These are phyloP conservation scores for Narcine bancroftii DNA, from an alignment of 2,113 vertebrate species.

Conservation along the genomic window DNA sequence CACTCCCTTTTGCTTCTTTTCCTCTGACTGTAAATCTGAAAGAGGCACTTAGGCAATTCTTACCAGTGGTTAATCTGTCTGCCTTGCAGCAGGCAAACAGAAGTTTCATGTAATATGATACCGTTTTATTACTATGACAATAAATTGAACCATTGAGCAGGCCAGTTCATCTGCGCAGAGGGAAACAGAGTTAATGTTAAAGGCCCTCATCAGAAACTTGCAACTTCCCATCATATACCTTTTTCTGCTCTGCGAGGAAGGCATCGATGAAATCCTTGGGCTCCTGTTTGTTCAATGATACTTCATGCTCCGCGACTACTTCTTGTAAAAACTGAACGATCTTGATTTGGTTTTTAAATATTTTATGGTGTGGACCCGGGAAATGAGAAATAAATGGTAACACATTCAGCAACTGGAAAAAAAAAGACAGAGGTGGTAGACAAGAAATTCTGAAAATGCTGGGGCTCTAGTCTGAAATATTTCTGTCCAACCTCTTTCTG, in stretches of 20 bases:
- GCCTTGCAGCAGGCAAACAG: too few relatives aligned
- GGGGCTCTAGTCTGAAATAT: background rate
- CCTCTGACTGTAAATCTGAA: too few relatives aligned
- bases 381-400: conserved; percentile 46
- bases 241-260: conserved; percentile 53
- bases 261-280: conserved; percentile 49
- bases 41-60: too few relatives aligned
- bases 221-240: conserved; percentile 45
- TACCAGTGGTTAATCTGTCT: too few relatives aligned
- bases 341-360: conserved; percentile 5
- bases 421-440: conserved; percentile 25
- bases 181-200: too few relatives aligned
- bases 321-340: conserved; percentile 39
- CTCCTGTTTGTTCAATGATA: conserved; percentile 42
- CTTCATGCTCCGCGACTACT: conserved; percentile 42
- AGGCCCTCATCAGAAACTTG: too few relatives aligned
- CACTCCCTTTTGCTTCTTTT: too few relatives aligned
- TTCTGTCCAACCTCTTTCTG: background rate
- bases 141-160: too few relatives aligned
- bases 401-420: conserved; percentile 45
- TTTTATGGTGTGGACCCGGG: conserved; percentile 45
- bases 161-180: too few relatives aligned
- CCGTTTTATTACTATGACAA: too few relatives aligned
- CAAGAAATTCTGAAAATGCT: too few relatives aligned
- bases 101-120: too few relatives aligned